These are phyloP conservation scores for Mesoligia furuncula DNA, from an alignment of 2,888 invertebrate genomes.

Conservation along the genomic window DNA sequence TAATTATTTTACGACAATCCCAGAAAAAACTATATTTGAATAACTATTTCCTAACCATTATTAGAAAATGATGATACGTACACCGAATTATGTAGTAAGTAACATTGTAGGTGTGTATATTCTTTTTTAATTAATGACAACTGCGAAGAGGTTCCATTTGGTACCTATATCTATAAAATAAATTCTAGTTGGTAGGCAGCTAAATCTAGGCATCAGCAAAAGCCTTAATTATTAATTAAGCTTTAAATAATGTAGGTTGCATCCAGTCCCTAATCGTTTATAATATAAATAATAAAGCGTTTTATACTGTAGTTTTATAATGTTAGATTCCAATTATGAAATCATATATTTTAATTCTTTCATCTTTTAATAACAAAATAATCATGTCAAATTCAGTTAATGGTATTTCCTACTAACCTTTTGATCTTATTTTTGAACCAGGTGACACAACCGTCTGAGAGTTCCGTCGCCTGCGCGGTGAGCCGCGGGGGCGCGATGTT, in stretches of 20 bases:
- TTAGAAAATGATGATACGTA: neutral
- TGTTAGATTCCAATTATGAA: neutral
- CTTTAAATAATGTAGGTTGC: neutral
- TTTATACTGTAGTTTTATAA: constrained; percentile 9
- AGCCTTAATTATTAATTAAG: neutral
- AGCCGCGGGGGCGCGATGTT: constrained; percentile 92
- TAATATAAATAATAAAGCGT: neutral
- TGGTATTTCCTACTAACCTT: constrained; percentile 89
- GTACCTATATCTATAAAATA: neutral
- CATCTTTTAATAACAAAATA: neutral
- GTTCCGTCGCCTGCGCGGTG: constrained; percentile 82
- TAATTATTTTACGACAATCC: neutral
- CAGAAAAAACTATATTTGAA: neutral
- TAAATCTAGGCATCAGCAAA: neutral
- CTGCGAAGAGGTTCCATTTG: neutral
- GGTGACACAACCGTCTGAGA: constrained; percentile 92
- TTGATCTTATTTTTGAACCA: constrained; percentile 95
- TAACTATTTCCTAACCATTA: neutral
- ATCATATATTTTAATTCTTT: neutral
- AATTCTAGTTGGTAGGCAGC: neutral
- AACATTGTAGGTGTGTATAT: neutral
- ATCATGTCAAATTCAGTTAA: neutral
- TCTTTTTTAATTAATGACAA: neutral
- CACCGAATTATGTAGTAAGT: neutral
- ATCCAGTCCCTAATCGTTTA: neutral